A percentile compares a stretch with the other conserved stretches of the same genome.
Conservation (phyloP, 2,797 vertebrate species). For the Eulemur coronatus region DNA sequence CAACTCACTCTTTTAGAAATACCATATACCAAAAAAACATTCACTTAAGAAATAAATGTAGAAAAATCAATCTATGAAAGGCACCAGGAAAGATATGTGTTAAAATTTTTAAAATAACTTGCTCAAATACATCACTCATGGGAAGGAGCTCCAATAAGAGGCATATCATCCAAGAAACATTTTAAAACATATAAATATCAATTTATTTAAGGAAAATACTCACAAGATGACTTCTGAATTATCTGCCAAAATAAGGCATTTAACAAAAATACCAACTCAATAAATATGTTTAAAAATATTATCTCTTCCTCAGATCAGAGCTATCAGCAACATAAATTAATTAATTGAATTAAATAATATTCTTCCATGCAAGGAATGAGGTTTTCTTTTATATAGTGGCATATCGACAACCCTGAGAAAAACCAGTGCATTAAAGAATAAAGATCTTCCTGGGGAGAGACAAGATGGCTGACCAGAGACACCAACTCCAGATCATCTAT, state of each 20-base stretch:
- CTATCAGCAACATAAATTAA: neutral
- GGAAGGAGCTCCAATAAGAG: neutral
- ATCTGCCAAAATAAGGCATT: constrained; percentile 30
- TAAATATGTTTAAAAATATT: constrained; percentile 25
- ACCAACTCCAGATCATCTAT: no score
- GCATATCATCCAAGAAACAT: neutral
- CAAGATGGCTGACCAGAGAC: no score
- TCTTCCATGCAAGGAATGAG: neutral
- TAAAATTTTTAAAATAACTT: constrained; percentile 26
- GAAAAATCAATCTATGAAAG: constrained; percentile 38
- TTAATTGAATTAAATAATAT: neutral
- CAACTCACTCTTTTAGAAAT: constrained; percentile 21
- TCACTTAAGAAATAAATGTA: constrained; percentile 13
- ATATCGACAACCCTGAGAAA: neutral
- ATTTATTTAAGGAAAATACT: neutral
- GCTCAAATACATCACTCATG: neutral
- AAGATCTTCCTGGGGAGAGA: neutral
- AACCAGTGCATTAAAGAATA: neutral
- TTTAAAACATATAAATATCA: neutral
- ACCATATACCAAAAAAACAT: neutral
- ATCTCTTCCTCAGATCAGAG: neutral
- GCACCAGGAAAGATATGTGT: neutral
- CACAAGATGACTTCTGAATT: constrained; percentile 21
- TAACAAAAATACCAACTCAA: neutral
- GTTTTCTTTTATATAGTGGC: neutral